Base-by-base conservation (phyloP, 2,888 invertebrate genomes). In the Cephonodes hylas region DNA sequence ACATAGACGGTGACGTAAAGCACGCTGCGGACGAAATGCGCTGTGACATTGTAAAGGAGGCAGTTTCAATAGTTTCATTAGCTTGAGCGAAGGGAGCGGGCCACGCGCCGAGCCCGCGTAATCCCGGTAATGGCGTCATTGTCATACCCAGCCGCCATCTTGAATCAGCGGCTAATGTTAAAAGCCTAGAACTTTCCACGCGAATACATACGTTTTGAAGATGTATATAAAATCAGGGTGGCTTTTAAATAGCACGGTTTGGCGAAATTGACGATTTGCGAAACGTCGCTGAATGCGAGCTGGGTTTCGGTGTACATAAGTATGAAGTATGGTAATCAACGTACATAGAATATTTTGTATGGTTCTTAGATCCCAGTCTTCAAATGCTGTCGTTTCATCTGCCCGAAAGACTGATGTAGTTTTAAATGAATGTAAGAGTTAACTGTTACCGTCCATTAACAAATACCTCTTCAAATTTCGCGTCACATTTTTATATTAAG, bases 71-170 rank as follows among this genome's bases (percentile, higher is more conserved):
- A 70, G 64, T 69, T 72, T 70, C 69, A 69, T 68, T 68, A 68
- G 62, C 61, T 61, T 61, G 53, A 23, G 62, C 44, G 63, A 23
- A 57, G 44, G 38, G 56, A 58, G 45, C 46, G 46, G 58, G 60
- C 22, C 45, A 25, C 60, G 25, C 44, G 45, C 34, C 63, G 45
- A 59, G 60, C 67, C 67, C 64, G 62, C 66, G 66, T 69, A 75
- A 75, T 75, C 73, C 67, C 70, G 65, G 72, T 77, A 74, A 77
- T 77, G 77, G 74, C 69, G 69, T 68, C 68, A 74, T 75, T 75
- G 75, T 76, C 70, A 71, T 73, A 31, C 63, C 62, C 62, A n/a
- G 59, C 60, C 69, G 74, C 77, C 75, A 77, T 77, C 72, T 77
- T 76, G 73, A 27, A 60, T 60, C 53, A 60, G 38, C 48, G 18